Base-by-base conservation (phyloP, 2,113 vertebrate genomes). In the Sander vitreus region DNA sequence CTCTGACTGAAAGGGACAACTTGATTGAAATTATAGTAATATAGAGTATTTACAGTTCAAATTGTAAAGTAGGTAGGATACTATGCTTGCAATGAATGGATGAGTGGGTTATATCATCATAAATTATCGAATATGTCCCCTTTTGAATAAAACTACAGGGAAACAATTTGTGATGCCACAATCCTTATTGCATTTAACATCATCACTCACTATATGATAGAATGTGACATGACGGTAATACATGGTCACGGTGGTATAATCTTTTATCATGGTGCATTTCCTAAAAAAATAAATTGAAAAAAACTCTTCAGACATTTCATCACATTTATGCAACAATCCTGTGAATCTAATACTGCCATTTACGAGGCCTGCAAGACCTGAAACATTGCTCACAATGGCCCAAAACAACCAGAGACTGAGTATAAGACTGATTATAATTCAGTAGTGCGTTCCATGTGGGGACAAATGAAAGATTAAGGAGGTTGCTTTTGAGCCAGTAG, bases 21-120 rank as follows among this genome's bases (percentile, higher is more conserved):
- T 72, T 70, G 72, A 89, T 36, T 67, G 88, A 78, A 43, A 43
- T 43, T 10, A 60, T 19, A 60, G 25, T 14, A 76, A 73, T 8
- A 19, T 3, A 10, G 45, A 77, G 73, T 67, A 82, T 79, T 73
- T 63, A 33, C 23, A 19, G 57, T 16, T 77, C 9, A 53, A 69
- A 85, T 66, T 27, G 18, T 30, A 39, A 84, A 81, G 14, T 45
- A 48, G 65, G 16, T 55, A 27, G 45, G n/a, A 39, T 39, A 27
- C 6, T 19, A 33, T 23, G 36, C 30, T 69, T 57, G 50, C 21
- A 65, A 54, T 60, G 11, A 66, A 69, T 33, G 21, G 36, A 81
- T 39, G 13, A 70, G 65, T 48, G 10, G 43, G 3, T 13, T 30
- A 13, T 45, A 18, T 33, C 9, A n/a, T 70, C 51, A 19, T 54